Conservation (phyloP, 2,797 vertebrate genomes). For the Gorsachius magnificus region DNA sequence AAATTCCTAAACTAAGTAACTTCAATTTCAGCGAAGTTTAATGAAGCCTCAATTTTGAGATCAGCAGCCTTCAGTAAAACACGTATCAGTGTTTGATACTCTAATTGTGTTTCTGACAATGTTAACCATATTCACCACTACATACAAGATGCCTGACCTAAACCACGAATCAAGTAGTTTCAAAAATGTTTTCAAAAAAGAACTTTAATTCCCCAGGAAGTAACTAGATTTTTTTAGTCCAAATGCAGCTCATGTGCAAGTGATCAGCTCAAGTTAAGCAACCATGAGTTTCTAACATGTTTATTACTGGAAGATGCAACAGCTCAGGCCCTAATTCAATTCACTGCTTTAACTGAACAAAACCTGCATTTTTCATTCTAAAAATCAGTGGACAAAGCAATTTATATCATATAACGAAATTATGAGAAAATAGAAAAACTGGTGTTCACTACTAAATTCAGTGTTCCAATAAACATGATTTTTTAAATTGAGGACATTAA, state of each 20-base stretch:
- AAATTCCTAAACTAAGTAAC: not conserved
- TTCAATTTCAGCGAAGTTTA: not conserved
- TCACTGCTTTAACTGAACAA: not conserved
- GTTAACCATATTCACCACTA: not conserved
- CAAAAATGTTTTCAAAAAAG: not conserved
- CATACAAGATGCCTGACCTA: not conserved
- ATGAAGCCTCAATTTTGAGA: not conserved
- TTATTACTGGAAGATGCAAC: not conserved
- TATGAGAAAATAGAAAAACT: not conserved
- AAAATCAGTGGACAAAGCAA: not conserved
- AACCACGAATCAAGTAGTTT: not conserved
- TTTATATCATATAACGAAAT: not conserved
- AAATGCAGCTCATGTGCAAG: not conserved
- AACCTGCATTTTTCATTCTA: not conserved
- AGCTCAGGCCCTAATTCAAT: not conserved
- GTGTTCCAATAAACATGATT: accelerated
- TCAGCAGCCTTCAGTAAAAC: not conserved
- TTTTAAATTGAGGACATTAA: not conserved
- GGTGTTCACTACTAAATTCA: not conserved
- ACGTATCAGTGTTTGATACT: not conserved
- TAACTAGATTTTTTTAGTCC: not conserved
- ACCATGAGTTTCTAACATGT: not conserved
- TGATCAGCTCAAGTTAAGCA: not conserved
- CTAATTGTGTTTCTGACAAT: not conserved
- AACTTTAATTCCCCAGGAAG: not conserved